phyloP scores from a whole-genome alignment of 2,113 vertebrate genomes.

The Eclectus roratus region DNA sequence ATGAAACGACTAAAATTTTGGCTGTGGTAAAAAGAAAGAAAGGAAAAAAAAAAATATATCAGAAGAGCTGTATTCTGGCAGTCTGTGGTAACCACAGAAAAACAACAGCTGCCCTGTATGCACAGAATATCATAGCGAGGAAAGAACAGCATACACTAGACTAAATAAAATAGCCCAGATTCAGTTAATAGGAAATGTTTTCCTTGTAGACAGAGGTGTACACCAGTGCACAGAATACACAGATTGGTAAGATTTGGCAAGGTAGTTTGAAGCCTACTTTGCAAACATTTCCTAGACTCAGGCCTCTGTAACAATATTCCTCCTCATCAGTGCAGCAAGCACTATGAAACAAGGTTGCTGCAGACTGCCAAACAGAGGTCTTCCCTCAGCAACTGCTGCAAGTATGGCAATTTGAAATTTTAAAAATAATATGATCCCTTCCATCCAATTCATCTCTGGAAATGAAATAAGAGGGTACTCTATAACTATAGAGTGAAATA shows the following conservation, averaged over 20 bases:
- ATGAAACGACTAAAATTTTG: not conserved
- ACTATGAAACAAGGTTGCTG: not conserved
- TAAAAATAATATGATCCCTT: not conserved
- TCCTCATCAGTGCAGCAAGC: not conserved
- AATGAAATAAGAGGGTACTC: not conserved
- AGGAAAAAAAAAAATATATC: not conserved
- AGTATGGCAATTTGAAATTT: not conserved
- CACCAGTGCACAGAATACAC: not conserved
- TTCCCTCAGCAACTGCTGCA: not conserved
- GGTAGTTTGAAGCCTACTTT: not conserved
- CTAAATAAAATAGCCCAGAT: not conserved
- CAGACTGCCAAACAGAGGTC: not conserved
- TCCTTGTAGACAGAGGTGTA: not conserved
- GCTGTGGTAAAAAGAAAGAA: not conserved
- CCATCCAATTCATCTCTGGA: not conserved
- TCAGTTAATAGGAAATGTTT: not conserved
- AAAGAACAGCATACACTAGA: accelerated
- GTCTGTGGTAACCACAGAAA: not conserved
- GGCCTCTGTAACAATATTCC: not conserved
- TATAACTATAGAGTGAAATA: not conserved
- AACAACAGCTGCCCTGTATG: not conserved
- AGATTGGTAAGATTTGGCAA: not conserved
- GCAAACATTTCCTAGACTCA: not conserved
- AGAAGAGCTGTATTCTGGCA: not conserved
- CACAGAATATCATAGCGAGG: not conserved